Evolutionary conservation across 37 sponge, comb jelly and placozoan species (phyloP), one percentile per base, ranked within the genome.

Genomic region (Geodia barretti): DNA sequence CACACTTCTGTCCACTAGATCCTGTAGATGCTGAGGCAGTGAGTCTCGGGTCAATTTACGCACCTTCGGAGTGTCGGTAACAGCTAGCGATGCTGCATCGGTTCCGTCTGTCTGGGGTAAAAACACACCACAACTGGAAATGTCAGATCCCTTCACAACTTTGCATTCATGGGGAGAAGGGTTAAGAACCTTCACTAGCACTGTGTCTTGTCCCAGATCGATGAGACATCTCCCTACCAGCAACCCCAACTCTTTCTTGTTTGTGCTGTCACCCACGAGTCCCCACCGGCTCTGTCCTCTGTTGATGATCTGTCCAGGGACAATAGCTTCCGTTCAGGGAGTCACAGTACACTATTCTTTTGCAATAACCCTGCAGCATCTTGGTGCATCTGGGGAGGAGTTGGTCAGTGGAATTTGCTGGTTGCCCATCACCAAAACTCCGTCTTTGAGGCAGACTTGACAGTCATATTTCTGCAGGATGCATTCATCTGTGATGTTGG

Each of bases 401-500:
- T 71, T 81, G 26, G 4, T 69, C 31, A 71, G 62, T 30, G 72
- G 72, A 14, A 81, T 37, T 42, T 71, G 38, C n/a, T 71, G 38
- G 1, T 59, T 69, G 19, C 37, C 70, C 4, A 67, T 31, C 26
- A 25, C 19, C 60, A 83, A 70, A 2, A 39, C 35, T n/a, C 74
- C 43, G 20, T 82, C 83, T 41, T 64, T 30, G 3, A 82, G 34
- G 43, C 67, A 68, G 7, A 75, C 77, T 14, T 58, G 37, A 60
- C 77, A 75, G n/a, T n/a, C 69, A 68, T 84, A 69, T 29, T 14
- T 3, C 70, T 68, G 30, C 61, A 84, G 39, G 17, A 81, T 72
- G 30, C 72, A 71, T 7, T 72, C 39, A 36, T 71, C 73, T n/a
- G 71, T 73, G 23, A 81, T 81, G 35, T 81, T 73, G 19, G 82